Evolutionary conservation across 2,888 invertebrate species (phyloP).

Genomic region (Willowsia nigromaculata): DNA sequence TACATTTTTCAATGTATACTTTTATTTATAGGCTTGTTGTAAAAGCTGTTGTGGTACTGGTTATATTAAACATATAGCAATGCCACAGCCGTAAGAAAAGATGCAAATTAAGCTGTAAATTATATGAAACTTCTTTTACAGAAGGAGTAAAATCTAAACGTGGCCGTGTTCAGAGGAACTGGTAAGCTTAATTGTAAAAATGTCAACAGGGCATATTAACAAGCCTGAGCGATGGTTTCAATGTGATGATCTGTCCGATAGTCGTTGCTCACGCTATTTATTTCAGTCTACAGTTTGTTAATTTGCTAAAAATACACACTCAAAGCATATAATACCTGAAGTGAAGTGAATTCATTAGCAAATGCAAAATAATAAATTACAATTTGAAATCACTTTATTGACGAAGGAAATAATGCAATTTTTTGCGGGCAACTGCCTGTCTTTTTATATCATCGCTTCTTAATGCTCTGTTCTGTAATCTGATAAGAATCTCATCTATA

Average conservation of each 20-base stretch:
- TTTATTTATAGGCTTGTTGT: constrained; percentile 25
- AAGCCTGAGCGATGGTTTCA: background rate
- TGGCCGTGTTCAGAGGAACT: constrained; percentile 4
- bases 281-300: background rate
- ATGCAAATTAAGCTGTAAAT: constrained; percentile 49
- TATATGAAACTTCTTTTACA: background rate
- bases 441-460: background rate
- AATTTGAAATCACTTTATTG: background rate
- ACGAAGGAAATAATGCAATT: background rate
- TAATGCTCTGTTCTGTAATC: constrained; percentile 17
- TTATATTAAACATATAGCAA: background rate
- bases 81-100: constrained; percentile 12
- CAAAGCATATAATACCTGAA: background rate
- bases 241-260: background rate
- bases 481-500: constrained; percentile 13
- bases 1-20: constrained; percentile 20
- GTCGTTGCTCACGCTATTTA: background rate
- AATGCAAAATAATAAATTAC: constrained; percentile 2
- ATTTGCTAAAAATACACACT: constrained; percentile 29
- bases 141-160: background rate
- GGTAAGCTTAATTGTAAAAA: constrained; percentile 41
- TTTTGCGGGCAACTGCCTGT: background rate
- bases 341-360: background rate
- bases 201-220: constrained; percentile 29
- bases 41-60: background rate